phyloP scores from a whole-genome alignment of 2,797 vertebrate genomes.

The Myiotriccus ornatus region DNA sequence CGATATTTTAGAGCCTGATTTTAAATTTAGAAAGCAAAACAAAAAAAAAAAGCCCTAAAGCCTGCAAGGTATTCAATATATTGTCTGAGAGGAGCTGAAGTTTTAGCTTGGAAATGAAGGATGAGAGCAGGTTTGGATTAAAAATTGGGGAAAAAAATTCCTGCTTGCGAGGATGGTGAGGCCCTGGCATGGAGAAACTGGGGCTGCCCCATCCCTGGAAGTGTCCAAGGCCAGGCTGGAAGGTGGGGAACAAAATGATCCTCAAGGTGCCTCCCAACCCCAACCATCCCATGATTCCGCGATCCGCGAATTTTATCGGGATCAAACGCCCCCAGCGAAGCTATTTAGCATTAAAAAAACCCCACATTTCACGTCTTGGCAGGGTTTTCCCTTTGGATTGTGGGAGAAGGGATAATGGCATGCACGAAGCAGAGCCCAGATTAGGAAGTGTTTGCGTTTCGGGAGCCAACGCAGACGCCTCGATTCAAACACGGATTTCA shows the following conservation, averaged over 20 bases:
- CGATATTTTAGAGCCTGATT: not conserved
- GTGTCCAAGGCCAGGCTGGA: not conserved
- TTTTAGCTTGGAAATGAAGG: not conserved
- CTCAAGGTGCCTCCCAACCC: not conserved
- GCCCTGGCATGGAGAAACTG: not conserved
- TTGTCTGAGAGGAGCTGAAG: not conserved
- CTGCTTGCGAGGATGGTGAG: not conserved
- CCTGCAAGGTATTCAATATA: not conserved
- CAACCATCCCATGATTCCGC: too few species aligned
- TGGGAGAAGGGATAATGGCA: not conserved
- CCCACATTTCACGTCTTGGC: not conserved
- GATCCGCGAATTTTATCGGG: accelerated
- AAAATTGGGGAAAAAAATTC: not conserved
- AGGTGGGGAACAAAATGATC: not conserved
- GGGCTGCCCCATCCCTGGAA: not conserved
- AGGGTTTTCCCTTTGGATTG: not conserved
- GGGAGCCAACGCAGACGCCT: not conserved
- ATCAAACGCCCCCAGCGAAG: not conserved
- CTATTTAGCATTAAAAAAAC: not conserved
- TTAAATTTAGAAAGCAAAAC: not conserved
- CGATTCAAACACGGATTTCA: constrained; percentile 11
- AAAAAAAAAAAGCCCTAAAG: not conserved
- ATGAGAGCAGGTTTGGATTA: too few species aligned
- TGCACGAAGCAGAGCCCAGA: not conserved
- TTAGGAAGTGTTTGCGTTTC: not conserved